A percentile compares a stretch with the other conserved stretches of the same genome.
phyloP scores from a whole-genome alignment of 2,113 vertebrate species.

The Empidonax traillii region DNA sequence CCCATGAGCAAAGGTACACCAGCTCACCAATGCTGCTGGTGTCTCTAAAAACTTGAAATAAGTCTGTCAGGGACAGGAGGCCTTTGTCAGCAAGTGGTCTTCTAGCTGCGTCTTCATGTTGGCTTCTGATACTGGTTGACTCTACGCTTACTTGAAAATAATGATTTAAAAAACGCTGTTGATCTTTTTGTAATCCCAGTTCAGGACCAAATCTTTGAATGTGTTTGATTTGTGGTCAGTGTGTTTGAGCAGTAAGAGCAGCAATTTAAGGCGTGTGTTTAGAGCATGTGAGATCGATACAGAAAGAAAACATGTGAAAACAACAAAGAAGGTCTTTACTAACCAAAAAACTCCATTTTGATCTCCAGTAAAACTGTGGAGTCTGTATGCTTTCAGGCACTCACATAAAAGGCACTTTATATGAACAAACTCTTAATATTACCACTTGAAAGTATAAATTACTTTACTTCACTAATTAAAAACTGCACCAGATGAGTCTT shows the following conservation, averaged over 20 bases:
- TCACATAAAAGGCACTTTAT: background rate
- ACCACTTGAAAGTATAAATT: background rate
- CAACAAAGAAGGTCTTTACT: background rate
- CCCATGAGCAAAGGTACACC: background rate
- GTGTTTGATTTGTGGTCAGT: background rate
- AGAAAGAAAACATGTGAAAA: background rate
- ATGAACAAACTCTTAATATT: background rate
- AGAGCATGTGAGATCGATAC: background rate
- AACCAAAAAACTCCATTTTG: background rate
- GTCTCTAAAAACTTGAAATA: background rate
- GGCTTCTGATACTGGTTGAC: background rate
- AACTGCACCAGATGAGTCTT: background rate
- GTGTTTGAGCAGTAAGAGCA: background rate
- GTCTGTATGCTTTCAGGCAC: background rate
- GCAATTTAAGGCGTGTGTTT: background rate
- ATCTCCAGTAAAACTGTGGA: background rate
- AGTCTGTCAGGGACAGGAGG: background rate
- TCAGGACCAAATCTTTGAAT: background rate
- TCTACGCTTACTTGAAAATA: background rate
- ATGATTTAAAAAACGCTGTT: background rate
- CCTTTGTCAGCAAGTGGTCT: background rate
- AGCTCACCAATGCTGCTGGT: background rate
- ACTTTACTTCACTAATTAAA: slow-evolving; percentile 2
- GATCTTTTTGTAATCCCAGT: background rate
- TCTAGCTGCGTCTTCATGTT: background rate